Conservation (phyloP, 2,797 vertebrate species). For the Pantherophis vulpinus region DNA sequence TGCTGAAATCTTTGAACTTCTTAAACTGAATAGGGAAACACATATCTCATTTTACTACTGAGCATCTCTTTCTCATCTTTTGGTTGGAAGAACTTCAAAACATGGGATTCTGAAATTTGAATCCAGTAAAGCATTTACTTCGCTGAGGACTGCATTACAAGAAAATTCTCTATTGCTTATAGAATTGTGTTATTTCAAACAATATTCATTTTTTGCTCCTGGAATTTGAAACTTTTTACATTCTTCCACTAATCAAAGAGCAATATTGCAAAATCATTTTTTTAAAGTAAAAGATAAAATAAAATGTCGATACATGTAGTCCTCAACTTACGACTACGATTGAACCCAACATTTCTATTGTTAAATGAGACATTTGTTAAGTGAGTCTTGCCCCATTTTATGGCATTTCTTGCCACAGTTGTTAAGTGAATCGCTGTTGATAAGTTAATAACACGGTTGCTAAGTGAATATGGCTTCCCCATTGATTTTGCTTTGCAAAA, state of each 20-base stretch:
- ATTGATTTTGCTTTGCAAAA: not conserved
- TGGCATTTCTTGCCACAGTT: not conserved
- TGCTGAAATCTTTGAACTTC: not conserved
- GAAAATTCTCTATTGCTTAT: not conserved
- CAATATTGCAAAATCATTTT: not conserved
- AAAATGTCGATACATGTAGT: not conserved
- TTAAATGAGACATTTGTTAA: not conserved
- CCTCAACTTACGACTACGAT: not conserved
- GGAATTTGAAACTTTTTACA: not conserved
- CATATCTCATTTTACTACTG: not conserved
- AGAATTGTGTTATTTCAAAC: not conserved
- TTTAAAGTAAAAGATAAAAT: not conserved
- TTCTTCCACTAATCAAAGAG: not conserved
- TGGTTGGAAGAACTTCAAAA: not conserved
- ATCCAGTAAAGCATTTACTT: not conserved
- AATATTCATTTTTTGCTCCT: not conserved
- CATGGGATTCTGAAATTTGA: not conserved
- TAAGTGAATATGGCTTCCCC: not conserved
- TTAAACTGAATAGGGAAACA: not conserved
- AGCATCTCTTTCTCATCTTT: not conserved
- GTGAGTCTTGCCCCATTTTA: not conserved
- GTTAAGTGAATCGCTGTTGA: not conserved
- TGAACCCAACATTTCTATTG: not conserved
- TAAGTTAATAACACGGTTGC: not conserved
- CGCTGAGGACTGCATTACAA: not conserved